Base-by-base conservation (phyloP, 1,140 invertebrate genomes). In the Daktulosphaira vitifoliae region DNA sequence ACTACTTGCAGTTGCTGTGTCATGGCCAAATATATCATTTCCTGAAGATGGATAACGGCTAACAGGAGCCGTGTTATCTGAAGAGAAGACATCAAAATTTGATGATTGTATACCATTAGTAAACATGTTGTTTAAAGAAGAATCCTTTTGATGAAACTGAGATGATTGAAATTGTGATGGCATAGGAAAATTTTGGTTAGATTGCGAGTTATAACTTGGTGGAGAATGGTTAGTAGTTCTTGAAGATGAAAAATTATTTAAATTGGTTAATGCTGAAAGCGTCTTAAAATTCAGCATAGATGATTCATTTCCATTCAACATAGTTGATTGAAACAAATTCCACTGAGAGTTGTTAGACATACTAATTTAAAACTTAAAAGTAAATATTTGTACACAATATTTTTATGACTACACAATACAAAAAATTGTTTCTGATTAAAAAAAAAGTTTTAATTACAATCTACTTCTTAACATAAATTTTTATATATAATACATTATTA, bases 321-420 rank as follows among this genome's bases (percentile, higher is more conserved):
- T 78, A 82, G 87, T 86, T 84, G 88, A 86, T 84, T 90, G 87
- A 84, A 90, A 89, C 75, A 82, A 82, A 81, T 88, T 90, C 88
- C 88, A 91, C 87, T 90, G 88, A 88, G 87, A 86, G 88, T 88
- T 86, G 77, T 81, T 86, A 75, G 85, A 87, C 86, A 88, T 87
- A 53, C 39, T 66, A 50, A 13, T 46, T 48, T 62, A 29, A n/a
- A 48, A 29, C 18, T 62, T 48, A 7, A 8, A 18, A 48, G 7
- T 13, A 46, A 22, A 6, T 16, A 8, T 56, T 26, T 26, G 9
- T 33, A 62, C 18, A 29, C 26, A 46, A 23, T 23, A 56, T n/a
- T 42, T 39, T 46, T 25, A 59, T 29, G 23, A 59, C 22, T 22
- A 56, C n/a, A 13, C 0, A 59, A 59, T 46, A 22, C 29, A 33